These are phyloP conservation scores for Epirrhoe tristata DNA, from an alignment of 2,888 invertebrate species.

Conservation along the genomic window DNA sequence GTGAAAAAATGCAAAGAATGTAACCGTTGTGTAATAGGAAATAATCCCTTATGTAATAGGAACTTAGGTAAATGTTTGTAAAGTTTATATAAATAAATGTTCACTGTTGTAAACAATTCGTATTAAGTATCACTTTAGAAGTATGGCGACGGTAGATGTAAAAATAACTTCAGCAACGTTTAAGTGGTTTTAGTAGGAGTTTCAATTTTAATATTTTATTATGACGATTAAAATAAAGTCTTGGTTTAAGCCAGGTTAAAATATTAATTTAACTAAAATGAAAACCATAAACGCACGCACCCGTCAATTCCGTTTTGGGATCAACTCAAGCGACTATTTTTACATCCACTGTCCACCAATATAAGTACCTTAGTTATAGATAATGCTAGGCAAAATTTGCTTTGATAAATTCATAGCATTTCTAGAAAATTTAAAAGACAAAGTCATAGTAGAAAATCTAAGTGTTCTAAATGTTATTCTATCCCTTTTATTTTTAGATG, in stretches of 20 bases:
- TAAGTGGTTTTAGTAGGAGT: too few relatives aligned
- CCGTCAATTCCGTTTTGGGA: too few relatives aligned
- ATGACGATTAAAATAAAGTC: too few relatives aligned
- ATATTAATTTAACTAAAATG: too few relatives aligned
- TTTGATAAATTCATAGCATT: conserved; percentile 34
- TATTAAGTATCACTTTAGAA: conserved; percentile 24
- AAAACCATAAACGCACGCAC: too few relatives aligned
- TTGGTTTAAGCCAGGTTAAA: too few relatives aligned
- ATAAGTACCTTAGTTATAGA: conserved; percentile 23
- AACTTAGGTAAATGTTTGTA: conserved; percentile 31
- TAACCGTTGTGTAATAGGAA: conserved; percentile 23
- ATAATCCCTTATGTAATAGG: conserved; percentile 14
- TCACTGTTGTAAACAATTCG: conserved; percentile 33
- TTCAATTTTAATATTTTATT: too few relatives aligned
- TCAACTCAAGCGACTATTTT: too few relatives aligned
- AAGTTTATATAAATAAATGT: conserved; percentile 31
- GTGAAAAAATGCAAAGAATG: background rate
- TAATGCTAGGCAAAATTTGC: conserved; percentile 38
- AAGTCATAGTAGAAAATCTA: conserved; percentile 42
- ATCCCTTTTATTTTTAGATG: conserved; percentile 42
- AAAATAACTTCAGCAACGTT: conserved; percentile 1
- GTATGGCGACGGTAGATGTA: conserved; percentile 12
- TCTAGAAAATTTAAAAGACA: conserved; percentile 36
- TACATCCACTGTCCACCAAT: conserved; percentile 15
- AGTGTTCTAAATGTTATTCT: conserved; percentile 37